A percentile compares a stretch with the other conserved stretches of the same genome.
Evolutionary conservation across 2,113 vertebrate species (phyloP).

Genomic region (Calyptomena viridis): DNA sequence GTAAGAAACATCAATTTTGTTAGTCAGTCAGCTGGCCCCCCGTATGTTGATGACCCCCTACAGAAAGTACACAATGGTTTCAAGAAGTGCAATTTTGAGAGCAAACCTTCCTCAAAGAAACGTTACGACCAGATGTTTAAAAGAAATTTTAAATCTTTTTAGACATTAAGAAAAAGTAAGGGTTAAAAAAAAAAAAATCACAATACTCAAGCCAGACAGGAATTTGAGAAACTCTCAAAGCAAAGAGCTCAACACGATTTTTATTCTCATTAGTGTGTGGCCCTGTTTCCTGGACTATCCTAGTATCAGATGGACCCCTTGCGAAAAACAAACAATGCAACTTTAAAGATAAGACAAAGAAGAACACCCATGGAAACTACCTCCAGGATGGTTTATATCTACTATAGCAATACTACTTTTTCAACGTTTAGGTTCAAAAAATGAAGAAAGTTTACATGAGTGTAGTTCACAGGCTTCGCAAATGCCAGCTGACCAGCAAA

Average conservation of each 20-base stretch:
- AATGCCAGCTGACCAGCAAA: background rate
- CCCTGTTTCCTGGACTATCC: background rate
- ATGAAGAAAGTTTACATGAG: rapidly evolving
- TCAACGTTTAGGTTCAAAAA: background rate
- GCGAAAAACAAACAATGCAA: background rate
- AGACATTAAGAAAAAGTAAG: background rate
- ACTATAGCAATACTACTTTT: background rate
- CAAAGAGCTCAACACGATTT: background rate
- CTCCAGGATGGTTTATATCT: background rate
- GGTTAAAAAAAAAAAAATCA: background rate
- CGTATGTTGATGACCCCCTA: background rate
- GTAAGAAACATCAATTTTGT: background rate
- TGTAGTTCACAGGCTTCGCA: background rate
- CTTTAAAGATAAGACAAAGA: background rate
- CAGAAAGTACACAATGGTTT: background rate
- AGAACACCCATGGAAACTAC: background rate
- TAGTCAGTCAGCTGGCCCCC: background rate
- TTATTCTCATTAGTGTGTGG: background rate
- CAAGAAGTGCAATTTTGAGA: background rate
- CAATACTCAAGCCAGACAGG: background rate
- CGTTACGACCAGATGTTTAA: background rate
- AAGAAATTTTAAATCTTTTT: background rate
- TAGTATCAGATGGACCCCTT: background rate
- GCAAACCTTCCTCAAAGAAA: background rate
- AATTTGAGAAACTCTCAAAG: background rate